Evolutionary conservation across 2,797 vertebrate genomes (phyloP).

Genomic region (Chlorospingus semifuscus): DNA sequence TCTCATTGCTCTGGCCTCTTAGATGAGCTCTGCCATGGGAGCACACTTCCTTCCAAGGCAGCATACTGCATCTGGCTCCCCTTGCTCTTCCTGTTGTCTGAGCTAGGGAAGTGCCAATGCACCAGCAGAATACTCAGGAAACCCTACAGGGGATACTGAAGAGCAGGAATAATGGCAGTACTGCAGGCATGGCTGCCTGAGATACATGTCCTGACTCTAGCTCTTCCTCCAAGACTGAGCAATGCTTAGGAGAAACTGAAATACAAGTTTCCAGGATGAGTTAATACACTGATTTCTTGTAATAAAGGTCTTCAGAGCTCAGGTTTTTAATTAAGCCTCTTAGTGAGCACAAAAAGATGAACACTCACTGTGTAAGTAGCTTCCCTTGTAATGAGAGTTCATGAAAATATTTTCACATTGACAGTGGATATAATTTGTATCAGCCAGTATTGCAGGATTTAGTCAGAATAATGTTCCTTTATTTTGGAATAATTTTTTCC

Average conservation of each 20-base stretch:
- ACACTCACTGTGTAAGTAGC: not conserved
- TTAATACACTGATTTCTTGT: not conserved
- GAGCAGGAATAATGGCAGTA: not conserved
- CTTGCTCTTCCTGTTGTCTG: not conserved
- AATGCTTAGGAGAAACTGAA: not conserved
- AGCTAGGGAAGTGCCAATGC: not conserved
- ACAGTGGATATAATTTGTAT: not conserved
- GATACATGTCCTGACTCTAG: not conserved
- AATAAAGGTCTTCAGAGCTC: not conserved
- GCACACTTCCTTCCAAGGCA: not conserved
- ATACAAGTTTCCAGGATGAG: not conserved
- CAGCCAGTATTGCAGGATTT: not conserved
- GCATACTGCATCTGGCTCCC: not conserved
- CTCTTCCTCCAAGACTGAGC: not conserved
- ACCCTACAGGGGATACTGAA: not conserved
- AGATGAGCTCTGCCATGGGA: not conserved
- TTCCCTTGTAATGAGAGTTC: not conserved
- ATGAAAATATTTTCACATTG: not conserved
- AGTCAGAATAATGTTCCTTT: not conserved
- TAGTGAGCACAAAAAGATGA: not conserved
- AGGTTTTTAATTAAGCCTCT: not conserved
- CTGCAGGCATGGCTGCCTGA: not conserved
- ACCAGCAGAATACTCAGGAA: not conserved
- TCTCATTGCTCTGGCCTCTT: not conserved
- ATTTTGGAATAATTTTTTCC: not conserved